Percentiles rank a stretch among this genome's conserved stretches.
Conservation (phyloP, 1,140 invertebrate genomes). For the Antheraea pernyi region DNA sequence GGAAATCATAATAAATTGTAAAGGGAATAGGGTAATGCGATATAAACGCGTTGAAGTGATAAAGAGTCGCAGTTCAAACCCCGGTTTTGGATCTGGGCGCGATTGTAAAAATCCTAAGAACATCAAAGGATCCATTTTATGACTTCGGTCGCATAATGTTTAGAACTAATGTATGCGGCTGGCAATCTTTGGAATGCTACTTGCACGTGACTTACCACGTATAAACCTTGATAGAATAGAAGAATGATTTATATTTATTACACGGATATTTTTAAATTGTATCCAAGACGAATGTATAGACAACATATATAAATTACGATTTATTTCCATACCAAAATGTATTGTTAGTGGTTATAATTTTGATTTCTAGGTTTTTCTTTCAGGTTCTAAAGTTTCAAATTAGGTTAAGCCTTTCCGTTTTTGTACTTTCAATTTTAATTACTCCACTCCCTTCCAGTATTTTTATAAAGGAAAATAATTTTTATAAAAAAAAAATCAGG, state of each 20-base stretch:
- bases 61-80: conserved; percentile 35
- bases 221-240: neutral
- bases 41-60: conserved; percentile 49
- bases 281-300: no score
- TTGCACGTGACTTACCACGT: conserved; percentile 8
- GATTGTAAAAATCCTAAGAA: conserved; percentile 55
- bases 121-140: conserved; percentile 59
- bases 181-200: conserved; percentile 5
- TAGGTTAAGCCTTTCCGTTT: no score
- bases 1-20: conserved; percentile 49
- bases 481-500: no score
- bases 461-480: no score
- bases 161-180: conserved; percentile 28
- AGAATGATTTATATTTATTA: neutral
- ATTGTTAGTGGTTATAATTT: no score
- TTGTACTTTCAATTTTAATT: no score
- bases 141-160: conserved; percentile 52
- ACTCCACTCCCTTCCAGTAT: no score
- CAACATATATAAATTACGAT: no score
- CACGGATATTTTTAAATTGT: no score
- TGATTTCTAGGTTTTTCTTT: no score
- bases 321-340: no score
- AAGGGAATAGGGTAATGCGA: conserved; percentile 40
- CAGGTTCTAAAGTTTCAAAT: no score
- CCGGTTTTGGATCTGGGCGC: conserved; percentile 37